Evolutionary conservation across 2,113 vertebrate genomes (phyloP).

Genomic region (Dicerorhinus sumatrensis): DNA sequence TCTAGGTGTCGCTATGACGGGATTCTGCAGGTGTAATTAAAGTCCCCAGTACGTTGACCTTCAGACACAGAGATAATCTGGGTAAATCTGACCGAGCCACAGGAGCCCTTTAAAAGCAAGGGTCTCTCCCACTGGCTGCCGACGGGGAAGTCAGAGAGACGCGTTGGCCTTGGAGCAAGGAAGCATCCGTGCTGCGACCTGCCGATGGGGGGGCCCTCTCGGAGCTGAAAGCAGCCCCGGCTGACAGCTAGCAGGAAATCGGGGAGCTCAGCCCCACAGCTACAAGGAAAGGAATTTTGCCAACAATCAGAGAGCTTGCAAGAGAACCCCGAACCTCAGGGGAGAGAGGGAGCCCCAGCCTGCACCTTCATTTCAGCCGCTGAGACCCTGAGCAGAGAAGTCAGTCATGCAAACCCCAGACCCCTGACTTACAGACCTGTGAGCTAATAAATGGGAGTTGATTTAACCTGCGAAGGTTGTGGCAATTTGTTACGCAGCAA

Average conservation of each 20-base stretch:
- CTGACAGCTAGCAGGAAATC: not conserved
- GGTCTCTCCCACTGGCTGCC: not conserved
- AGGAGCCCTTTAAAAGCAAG: not conserved
- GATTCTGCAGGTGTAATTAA: no score
- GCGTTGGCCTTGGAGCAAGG: fast-evolving
- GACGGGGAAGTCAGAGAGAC: not conserved
- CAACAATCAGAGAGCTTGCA: not conserved
- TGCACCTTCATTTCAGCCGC: not conserved
- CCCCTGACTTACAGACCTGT: not conserved
- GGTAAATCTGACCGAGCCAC: no score
- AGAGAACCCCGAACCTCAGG: not conserved
- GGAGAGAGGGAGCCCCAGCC: not conserved
- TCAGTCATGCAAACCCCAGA: no score
- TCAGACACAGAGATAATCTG: no score
- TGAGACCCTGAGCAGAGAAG: not conserved
- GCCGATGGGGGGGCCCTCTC: not conserved
- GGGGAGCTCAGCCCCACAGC: not conserved
- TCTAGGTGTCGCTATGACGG: no score
- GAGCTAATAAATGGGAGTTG: not conserved
- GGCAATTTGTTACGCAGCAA: not conserved
- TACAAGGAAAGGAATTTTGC: not conserved
- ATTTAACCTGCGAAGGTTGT: not conserved
- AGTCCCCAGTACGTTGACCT: no score
- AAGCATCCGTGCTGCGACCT: no score
- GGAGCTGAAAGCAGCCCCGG: no score